Evolutionary conservation across 2,113 vertebrate genomes (phyloP), one percentile per base, ranked within the genome.

Genomic region (Oxyruncus cristatus): DNA sequence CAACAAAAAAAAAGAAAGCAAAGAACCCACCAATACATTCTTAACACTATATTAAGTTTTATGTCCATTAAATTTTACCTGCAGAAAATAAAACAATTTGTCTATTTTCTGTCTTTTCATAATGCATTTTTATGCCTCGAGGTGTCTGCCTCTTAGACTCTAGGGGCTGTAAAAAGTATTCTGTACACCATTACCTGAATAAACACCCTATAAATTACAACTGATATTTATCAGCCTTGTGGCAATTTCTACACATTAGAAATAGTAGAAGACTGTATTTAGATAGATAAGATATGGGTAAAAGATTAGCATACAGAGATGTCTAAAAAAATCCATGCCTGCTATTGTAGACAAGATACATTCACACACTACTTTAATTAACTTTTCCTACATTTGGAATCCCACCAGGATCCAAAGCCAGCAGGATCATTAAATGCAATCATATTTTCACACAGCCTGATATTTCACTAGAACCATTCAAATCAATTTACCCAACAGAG

Each of bases 401-500:
- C 97, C 93, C 62, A 63, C 83, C 78, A 75, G 92, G 93, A 95
- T 84, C 96, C 35, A 86, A 97, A 96, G 84, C 95, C 93, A 97
- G 95, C 28, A 81, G 94, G 95, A 98, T 97, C 97, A 97, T 98
- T 97, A 98, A 98, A 98, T 82, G 91, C 89, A 98, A 98, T 98
- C 98, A 98, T 96, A 97, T 98, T 98, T 98, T 96, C 94, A 95
- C 55, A 73, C 92, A 89, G 97, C 93, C 96, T 97, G 97, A 97
- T 98, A 98, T 98, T 98, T 98, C 97, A 98, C 95, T 65, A 77
- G 91, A 96, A 92, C 91, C 82, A 97, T 97, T 98, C 97, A 97
- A 98, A 98, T 98, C 98, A 97, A 98, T 98, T 98, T 98, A 97
- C 97, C 93, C 97, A 98, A 97, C 97, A 97, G 96, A 98, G 97